These are phyloP conservation scores for Prorops nasuta DNA, from an alignment of 1,140 invertebrate genomes.

Conservation along the genomic window DNA sequence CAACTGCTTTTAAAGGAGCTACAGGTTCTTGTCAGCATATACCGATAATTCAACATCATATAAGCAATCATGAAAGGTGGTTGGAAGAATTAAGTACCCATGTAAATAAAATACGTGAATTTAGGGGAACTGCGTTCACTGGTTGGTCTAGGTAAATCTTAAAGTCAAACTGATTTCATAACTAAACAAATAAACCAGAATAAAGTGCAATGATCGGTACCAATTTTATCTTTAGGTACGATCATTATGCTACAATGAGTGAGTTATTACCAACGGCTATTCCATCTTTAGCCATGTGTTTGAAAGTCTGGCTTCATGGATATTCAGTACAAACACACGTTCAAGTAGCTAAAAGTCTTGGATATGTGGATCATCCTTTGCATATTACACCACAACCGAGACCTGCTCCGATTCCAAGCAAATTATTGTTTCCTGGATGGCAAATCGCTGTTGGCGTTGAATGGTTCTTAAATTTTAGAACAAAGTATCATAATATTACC, in stretches of 20 bases:
- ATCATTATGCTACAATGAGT: constrained; percentile 90
- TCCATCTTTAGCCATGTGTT: constrained; percentile 69
- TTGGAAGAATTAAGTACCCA: constrained; percentile 56
- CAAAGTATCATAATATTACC: constrained; percentile 57
- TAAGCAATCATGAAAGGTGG: constrained; percentile 72
- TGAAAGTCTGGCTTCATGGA: constrained; percentile 59
- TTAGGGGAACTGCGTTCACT: constrained; percentile 68
- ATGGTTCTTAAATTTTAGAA: constrained; percentile 60
- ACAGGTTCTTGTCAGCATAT: constrained; percentile 76
- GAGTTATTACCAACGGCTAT: constrained; percentile 85
- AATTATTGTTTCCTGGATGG: constrained; percentile 63
- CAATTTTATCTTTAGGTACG: constrained; percentile 67
- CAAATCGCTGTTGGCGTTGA: constrained; percentile 61
- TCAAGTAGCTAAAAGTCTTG: constrained; percentile 56
- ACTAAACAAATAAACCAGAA: no score
- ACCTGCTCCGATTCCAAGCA: constrained; percentile 55
- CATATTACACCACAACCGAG: constrained; percentile 49
- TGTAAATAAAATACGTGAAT: constrained; percentile 57
- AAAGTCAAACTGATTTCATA: no score
- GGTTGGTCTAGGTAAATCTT: constrained; percentile 71
- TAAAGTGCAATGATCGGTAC: no score
- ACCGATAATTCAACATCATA: constrained; percentile 64
- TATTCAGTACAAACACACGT: constrained; percentile 53
- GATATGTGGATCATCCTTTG: constrained; percentile 54
- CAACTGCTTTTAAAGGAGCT: constrained; percentile 88